phyloP scores from a whole-genome alignment of 1,140 invertebrate genomes.

The Bilobella aurantiaca region DNA sequence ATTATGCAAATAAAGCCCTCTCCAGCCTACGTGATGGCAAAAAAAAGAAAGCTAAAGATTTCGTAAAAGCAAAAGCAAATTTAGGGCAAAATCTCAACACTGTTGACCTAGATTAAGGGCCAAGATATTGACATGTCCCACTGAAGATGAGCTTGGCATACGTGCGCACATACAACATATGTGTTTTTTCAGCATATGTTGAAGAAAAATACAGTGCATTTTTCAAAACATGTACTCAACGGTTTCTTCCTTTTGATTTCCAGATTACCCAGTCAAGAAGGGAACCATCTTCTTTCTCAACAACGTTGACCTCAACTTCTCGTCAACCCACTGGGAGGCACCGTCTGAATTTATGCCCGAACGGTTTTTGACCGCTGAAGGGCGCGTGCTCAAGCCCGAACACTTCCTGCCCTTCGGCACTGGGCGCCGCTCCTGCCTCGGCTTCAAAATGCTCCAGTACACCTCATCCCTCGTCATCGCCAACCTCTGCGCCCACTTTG shows the following conservation, averaged over 20 bases:
- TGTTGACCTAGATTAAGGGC: not conserved
- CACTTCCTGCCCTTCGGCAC: constrained; percentile 79
- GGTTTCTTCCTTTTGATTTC: constrained; percentile 25
- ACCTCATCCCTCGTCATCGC: constrained; percentile 61
- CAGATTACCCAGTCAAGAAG: constrained; percentile 59
- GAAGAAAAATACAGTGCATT: not conserved
- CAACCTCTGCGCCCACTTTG: constrained; percentile 61
- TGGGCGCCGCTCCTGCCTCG: constrained; percentile 73
- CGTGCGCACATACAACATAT: no score
- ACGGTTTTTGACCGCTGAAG: constrained; percentile 50
- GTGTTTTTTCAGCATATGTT: no score
- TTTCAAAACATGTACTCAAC: not conserved
- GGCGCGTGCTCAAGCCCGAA: constrained; percentile 40
- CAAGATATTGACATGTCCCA: not conserved
- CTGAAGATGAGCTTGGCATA: no score
- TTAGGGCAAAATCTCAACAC: no score
- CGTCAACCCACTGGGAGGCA: constrained; percentile 58
- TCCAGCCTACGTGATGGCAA: no score
- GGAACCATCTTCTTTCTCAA: constrained; percentile 78
- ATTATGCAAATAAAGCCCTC: no score
- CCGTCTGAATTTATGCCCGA: constrained; percentile 60
- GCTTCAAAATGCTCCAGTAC: constrained; percentile 68
- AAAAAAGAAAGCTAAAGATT: no score
- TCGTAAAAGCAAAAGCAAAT: no score
- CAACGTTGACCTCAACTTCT: constrained; percentile 72